Conservation (phyloP, 2,797 vertebrate genomes). For the Buphagus erythrorhynchus region DNA sequence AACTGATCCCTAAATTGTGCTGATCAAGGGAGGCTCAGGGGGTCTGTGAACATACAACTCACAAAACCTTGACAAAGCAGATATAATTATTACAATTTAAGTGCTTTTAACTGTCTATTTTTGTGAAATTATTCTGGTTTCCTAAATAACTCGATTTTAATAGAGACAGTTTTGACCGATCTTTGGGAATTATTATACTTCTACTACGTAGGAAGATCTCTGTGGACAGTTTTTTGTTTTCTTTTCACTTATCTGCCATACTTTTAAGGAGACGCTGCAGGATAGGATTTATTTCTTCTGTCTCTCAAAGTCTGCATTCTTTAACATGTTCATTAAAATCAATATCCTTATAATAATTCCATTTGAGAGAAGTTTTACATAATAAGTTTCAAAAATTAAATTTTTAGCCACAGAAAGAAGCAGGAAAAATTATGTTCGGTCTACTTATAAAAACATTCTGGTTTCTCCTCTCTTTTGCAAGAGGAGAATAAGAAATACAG, state of each 20-base stretch:
- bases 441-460: neutral
- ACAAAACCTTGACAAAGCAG: neutral
- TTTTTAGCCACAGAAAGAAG: neutral
- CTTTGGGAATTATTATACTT: neutral
- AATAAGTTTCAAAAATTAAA: neutral
- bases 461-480: slow-evolving; percentile 5
- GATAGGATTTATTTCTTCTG: neutral
- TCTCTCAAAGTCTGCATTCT: neutral
- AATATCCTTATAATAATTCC: neutral
- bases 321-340: neutral
- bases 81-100: neutral
- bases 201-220: neutral
- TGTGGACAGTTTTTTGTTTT: neutral
- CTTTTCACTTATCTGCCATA: neutral
- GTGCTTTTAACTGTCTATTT: neutral
- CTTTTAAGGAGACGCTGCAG: neutral
- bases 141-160: neutral
- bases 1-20: neutral
- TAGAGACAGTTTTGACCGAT: neutral
- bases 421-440: neutral
- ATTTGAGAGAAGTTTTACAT: neutral
- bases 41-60: neutral
- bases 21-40: neutral
- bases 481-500: neutral
- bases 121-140: neutral